Percentiles rank a stretch among this genome's conserved stretches.
phyloP scores from a whole-genome alignment of 2,888 invertebrate genomes.

The Axea sp. region DNA sequence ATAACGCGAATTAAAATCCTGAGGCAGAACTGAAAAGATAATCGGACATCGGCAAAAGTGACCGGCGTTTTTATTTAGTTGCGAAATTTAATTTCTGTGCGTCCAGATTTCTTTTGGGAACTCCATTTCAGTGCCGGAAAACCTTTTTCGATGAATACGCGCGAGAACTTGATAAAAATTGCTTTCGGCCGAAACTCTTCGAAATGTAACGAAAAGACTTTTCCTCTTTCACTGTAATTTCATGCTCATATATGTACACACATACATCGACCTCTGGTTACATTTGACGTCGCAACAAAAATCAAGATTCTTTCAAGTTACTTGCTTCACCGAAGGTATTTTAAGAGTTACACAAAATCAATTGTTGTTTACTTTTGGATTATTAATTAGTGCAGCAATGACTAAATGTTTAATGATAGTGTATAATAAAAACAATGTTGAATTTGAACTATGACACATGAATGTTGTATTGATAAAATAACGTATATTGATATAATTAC shows the following conservation, averaged over 20 bases:
- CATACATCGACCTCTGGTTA: constrained; percentile 8
- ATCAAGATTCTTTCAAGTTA: constrained; percentile 10
- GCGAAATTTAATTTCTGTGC: constrained; percentile 32
- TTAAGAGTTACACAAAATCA: too few species aligned
- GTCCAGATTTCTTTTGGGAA: constrained; percentile 24
- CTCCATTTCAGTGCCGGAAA: constrained; percentile 29
- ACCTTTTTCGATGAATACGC: constrained; percentile 14
- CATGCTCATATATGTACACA: neutral
- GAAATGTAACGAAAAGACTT: constrained; percentile 13
- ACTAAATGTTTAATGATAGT: too few species aligned
- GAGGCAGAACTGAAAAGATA: neutral
- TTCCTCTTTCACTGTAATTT: constrained; percentile 17
- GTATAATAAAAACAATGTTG: too few species aligned
- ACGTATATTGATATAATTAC: too few species aligned
- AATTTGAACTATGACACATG: too few species aligned
- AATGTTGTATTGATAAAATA: too few species aligned
- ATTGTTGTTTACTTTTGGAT: too few species aligned
- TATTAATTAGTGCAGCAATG: too few species aligned
- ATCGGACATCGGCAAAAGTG: neutral
- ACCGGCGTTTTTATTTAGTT: constrained; percentile 10
- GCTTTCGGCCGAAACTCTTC: constrained; percentile 37
- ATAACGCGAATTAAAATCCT: too few species aligned
- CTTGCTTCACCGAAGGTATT: too few species aligned
- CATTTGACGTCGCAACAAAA: constrained; percentile 14
- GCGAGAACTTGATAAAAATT: constrained; percentile 32